Evolutionary conservation across 2,113 vertebrate genomes (phyloP), one percentile per base, ranked within the genome.

Genomic region (Aphyosemion australe): DNA sequence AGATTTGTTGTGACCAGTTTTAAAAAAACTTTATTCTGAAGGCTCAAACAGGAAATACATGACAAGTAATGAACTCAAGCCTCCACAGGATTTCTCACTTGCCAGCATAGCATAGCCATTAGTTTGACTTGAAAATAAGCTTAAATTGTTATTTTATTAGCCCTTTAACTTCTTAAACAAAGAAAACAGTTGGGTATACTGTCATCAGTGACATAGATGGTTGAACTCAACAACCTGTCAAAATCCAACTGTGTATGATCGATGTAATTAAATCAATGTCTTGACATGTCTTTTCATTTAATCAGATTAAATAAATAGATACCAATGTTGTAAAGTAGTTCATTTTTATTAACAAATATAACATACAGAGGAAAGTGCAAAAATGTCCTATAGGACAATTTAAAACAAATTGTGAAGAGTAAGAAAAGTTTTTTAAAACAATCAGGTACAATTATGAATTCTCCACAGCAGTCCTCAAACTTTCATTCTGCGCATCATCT

Each of bases 401-500:
- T 19, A 12, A 47, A 12, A 8, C n/a, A 60, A 47, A n/a, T 8
- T 46, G 13, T 2, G 2, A 12, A 11, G 12, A n/a, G 7, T 6
- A 13, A 14, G 21, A 14, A 43, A 1, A 21, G n/a, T 6, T 14
- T 14, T 8, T 26, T 6, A 18, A 5, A 13, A 21, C 8, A 3
- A 45, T 32, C 4, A 14, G 8, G 5, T 7, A 19, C 34, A 62
- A 37, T 2, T 15, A 16, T 12, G 13, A 18, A 6, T 1, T 1
- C 16, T 19, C 16, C 26, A 26, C 34, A 7, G 14, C 41, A 31
- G 47, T 6, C 0, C 26, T 71, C 45, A 71, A 48, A 71, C 34
- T 31, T 71, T 62, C 43, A 71, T 62, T 9, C 34, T 55, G 13
- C 34, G 46, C 52, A 62, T 56, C 52, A 62, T 55, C 68, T 71